These are phyloP conservation scores for Lasioglossum marginatum DNA, from an alignment of 2,888 invertebrate species.

Conservation along the genomic window DNA sequence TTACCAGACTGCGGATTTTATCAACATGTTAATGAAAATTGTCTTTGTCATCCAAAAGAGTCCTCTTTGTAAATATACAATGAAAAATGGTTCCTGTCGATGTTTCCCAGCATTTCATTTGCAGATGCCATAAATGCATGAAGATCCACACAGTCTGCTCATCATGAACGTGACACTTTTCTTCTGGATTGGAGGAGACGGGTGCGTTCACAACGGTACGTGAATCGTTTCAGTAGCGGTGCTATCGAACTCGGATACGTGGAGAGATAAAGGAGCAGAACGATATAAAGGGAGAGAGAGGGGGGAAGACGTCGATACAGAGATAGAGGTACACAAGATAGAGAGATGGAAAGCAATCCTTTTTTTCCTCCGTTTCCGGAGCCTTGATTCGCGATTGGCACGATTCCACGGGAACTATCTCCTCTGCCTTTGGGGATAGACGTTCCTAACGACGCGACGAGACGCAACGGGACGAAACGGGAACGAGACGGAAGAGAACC, in stretches of 20 bases:
- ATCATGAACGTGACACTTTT: background rate
- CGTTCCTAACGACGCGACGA: conserved; percentile 19
- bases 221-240: background rate
- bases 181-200: background rate
- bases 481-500: background rate
- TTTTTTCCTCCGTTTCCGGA: conserved; percentile 15
- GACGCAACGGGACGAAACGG: background rate
- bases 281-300: background rate
- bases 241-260: background rate
- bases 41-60: no score
- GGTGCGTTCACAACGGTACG: conserved; percentile 9
- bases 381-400: conserved; percentile 37
- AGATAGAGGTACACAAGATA: background rate
- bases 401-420: conserved; percentile 32
- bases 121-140: no score
- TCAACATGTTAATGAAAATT: no score
- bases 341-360: background rate
- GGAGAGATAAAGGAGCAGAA: background rate
- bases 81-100: no score
- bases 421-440: conserved; percentile 8
- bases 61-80: no score
- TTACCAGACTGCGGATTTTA: no score
- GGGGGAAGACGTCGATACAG: background rate
- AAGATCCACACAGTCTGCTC: background rate
- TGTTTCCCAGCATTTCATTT: no score